Base-by-base conservation (phyloP, 2,113 vertebrate species). In the Hyperopisus bebe region DNA sequence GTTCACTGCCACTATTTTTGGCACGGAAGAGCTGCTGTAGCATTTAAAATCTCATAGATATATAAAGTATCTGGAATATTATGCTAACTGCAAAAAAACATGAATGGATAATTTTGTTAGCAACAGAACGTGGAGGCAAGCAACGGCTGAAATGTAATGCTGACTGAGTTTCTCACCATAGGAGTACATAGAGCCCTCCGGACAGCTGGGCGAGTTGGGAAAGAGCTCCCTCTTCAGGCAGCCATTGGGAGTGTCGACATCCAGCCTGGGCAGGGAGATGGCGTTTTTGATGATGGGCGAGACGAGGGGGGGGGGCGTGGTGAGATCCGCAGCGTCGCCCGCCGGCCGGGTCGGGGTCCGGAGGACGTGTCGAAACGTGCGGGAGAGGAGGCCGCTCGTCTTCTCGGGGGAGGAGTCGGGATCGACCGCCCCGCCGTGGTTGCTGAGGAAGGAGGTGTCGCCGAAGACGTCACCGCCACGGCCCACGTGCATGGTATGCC, bases 231-330 rank as follows among this genome's bases (percentile, higher is more conserved):
- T 94, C 93, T 95, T 93, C 6, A 95, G 92, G 91, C 93, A 94
- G 55, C 96, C 92, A 0, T 97, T 98, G 47, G 94, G 62, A 19
- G 93, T 89, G 90, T 94, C 94, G 0, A 91, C 19, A 0, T 93
- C 96, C 87, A 99, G 97, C 94, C 98, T 97, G 0, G 98, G 98
- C 94, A 99, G 92, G 0, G 98, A 99, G 92, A 98, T 93, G 9
- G 98, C 97, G 0, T 98, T 99, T 94, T 99, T 99, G 94, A 99
- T 98, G 95, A 99, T 99, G 92, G 98, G 98, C 0, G 98, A 99
- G 91, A 99, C 0, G 5, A 96, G 94, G 0, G 98, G 98, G 0
- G 98, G 98, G 0, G 96, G 96, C 0, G 97, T 96, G 0, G 97
- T 96, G 31, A 96, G 80, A 0, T 95, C 95, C 0, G 94, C 93